Base-by-base conservation (phyloP, 2,797 vertebrate species). In the Xiphorhynchus erythropygius region DNA sequence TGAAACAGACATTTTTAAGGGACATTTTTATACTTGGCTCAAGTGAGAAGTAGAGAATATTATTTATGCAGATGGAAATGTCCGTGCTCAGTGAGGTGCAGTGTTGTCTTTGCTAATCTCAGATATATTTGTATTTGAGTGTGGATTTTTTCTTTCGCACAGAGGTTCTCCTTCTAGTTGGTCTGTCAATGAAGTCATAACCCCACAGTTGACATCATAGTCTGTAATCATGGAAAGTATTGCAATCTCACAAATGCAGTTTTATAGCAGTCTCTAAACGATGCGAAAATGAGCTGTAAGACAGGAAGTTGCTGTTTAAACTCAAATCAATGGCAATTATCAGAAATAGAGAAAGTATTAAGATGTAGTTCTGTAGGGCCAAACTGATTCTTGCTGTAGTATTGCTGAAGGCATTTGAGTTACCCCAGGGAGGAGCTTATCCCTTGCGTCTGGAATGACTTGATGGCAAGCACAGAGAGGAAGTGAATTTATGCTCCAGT, bases 391-490 rank as follows among this genome's bases (percentile, higher is more conserved):
- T 73, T 91, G 64, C 50, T 93, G 78, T 68, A 91, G 57, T 50
- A 76, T 62, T 69, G 85, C 85, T 94, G 90, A 93, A 93, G 87
- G 52, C 60, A 70, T 59, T 93, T 62, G 74, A 78, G 62, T 96
- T 92, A 91, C 71, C 73, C 86, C 53, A 47, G 77, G 63, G 81
- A 89, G 70, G 55, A 93, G 63, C 79, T 75, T 95, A 65, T 70
- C 90, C 92, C 57, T 71, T 92, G 62, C 0, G 33, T 94, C 94
- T 97, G 94, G 95, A 96, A 92, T 85, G 84, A 69, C 70, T 97
- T 94, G 94, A 96, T 97, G 86, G 90, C 79, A 85, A 94, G 92
- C 93, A 94, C 55, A 80, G 94, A 89, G 65, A 92, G 94, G 96
- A 97, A 95, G 93, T 90, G 79, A 94, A 95, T 96, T 94, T 97